Evolutionary conservation across 2,888 invertebrate genomes (phyloP).

Genomic region (Syritta pipiens): DNA sequence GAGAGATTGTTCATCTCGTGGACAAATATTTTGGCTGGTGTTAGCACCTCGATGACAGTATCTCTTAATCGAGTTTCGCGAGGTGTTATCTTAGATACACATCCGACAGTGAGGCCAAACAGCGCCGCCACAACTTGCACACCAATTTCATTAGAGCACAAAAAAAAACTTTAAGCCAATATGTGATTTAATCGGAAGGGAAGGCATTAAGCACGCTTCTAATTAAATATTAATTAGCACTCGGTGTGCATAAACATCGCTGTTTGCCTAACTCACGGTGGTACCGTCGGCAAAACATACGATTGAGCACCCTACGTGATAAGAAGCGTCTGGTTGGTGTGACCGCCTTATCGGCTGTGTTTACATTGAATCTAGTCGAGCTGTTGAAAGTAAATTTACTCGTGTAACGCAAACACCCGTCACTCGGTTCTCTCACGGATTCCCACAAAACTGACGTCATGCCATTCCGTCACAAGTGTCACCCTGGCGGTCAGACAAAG

Average conservation of each 20-base stretch:
- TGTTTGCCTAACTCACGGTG: background rate
- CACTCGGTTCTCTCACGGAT: background rate
- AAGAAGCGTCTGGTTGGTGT: slow-evolving; percentile 1
- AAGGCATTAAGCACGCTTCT: background rate
- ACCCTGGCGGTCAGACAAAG: too few species aligned
- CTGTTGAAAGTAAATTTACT: slow-evolving; percentile 1
- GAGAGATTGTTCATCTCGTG: slow-evolving; percentile 7
- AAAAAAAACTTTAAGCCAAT: slow-evolving; percentile 1
- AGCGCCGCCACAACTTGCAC: background rate
- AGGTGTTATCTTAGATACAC: background rate
- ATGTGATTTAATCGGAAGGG: background rate
- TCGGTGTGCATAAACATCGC: background rate
- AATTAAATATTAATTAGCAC: slow-evolving; percentile 31
- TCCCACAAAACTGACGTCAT: slow-evolving; percentile 24
- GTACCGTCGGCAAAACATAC: slow-evolving; percentile 3
- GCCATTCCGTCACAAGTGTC: too few species aligned
- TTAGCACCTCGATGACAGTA: slow-evolving; percentile 22
- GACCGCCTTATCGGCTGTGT: slow-evolving; percentile 17
- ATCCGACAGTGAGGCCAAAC: background rate
- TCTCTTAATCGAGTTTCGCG: background rate
- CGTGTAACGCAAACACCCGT: slow-evolving; percentile 6
- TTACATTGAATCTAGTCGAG: slow-evolving; percentile 1
- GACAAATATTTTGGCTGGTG: slow-evolving; percentile 7
- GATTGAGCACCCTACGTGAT: slow-evolving; percentile 8
- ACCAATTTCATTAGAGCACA: slow-evolving; percentile 24